A percentile compares a stretch with the other conserved stretches of the same genome.
Conservation (phyloP, 2,113 vertebrate species). For the Anarrhichthys ocellatus region DNA sequence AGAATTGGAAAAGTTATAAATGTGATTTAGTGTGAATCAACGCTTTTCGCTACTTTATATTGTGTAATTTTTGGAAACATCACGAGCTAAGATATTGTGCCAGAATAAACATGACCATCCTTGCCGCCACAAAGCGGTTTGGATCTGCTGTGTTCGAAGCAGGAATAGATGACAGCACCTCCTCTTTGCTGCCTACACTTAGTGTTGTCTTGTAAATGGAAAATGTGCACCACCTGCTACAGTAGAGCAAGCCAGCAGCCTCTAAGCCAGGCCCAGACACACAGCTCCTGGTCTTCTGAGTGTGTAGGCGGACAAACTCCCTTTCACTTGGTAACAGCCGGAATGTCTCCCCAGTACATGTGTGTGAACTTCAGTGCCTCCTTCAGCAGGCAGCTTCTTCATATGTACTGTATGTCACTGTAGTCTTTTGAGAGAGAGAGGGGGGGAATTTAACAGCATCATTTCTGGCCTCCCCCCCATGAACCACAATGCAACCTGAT, state of each 20-base stretch:
- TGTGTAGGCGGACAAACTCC: constrained; percentile 73
- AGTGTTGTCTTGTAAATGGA: constrained; percentile 76
- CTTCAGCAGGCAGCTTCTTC: constrained; percentile 41
- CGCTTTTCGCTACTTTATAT: neutral
- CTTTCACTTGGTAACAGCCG: constrained; percentile 65
- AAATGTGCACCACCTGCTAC: constrained; percentile 77
- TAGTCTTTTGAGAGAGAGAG: constrained; percentile 10
- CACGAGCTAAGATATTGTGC: neutral
- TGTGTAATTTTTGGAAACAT: constrained; percentile 18
- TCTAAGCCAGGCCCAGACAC: constrained; percentile 73
- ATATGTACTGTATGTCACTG: constrained; percentile 10
- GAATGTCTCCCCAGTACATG: constrained; percentile 57
- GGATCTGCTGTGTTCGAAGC: constrained; percentile 46
- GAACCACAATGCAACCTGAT: constrained; percentile 18
- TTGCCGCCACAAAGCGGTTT: constrained; percentile 42
- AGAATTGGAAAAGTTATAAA: neutral
- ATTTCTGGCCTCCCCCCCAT: neutral
- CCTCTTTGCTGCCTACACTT: constrained; percentile 76
- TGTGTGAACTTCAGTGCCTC: constrained; percentile 63
- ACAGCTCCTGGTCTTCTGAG: constrained; percentile 66
- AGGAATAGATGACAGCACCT: constrained; percentile 72
- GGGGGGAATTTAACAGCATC: constrained; percentile 15
- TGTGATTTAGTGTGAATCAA: neutral
- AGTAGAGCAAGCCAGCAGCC: constrained; percentile 72
- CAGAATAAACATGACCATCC: constrained; percentile 35